Evolutionary conservation across 2,888 invertebrate species (phyloP).

Genomic region (Epistrophe eligans): DNA sequence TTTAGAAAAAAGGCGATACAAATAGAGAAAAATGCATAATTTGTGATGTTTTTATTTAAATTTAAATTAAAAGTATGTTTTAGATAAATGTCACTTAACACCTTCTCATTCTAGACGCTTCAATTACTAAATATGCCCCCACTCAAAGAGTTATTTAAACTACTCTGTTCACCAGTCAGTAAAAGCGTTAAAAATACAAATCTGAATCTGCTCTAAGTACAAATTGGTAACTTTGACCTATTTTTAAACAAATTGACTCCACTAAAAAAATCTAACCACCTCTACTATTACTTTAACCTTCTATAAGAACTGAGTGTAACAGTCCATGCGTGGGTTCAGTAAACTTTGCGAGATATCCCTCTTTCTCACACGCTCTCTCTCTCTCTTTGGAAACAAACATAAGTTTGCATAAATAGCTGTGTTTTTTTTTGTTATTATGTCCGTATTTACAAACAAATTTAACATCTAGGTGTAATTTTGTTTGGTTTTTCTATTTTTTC

Average conservation of each 20-base stretch:
- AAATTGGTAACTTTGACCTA: background rate
- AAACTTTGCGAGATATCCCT: background rate
- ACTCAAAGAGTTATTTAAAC: no score
- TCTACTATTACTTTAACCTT: background rate
- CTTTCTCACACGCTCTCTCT: background rate
- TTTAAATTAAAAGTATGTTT: no score
- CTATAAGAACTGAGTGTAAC: background rate
- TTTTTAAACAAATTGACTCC: background rate
- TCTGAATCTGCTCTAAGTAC: no score
- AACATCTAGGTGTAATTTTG: conserved; percentile 37
- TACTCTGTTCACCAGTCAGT: no score
- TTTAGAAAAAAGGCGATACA: no score
- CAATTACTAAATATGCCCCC: no score
- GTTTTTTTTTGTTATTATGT: background rate
- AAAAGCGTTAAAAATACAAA: no score
- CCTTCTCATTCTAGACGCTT: no score
- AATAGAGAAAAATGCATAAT: no score
- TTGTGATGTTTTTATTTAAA: no score
- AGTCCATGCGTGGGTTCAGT: conserved; percentile 1
- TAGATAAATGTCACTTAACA: no score
- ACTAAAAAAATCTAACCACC: background rate
- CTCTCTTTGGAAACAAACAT: background rate
- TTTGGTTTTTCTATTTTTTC: background rate
- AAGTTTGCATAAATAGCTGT: background rate
- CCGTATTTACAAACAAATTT: conserved; percentile 44